A percentile compares a stretch with the other conserved stretches of the same genome.
phyloP scores from a whole-genome alignment of 2,888 invertebrate genomes.

The Epinotia demarniana region DNA sequence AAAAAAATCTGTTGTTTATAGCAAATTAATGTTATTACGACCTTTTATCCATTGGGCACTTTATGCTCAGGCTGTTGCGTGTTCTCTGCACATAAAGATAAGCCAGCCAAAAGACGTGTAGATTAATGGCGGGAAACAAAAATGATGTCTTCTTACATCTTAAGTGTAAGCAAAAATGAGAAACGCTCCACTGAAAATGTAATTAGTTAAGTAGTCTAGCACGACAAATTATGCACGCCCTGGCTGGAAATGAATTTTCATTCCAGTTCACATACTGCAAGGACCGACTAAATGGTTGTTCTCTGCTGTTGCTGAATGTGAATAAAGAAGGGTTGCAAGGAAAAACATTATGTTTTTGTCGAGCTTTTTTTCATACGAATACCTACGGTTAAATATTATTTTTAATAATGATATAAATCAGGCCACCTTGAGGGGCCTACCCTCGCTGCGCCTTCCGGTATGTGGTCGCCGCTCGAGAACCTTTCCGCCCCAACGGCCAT shows the following conservation, averaged over 20 bases:
- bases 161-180: conserved; percentile 42
- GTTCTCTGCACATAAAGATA: conserved; percentile 71
- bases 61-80: conserved; percentile 61
- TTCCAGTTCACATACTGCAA: conserved; percentile 35
- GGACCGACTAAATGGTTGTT: conserved; percentile 35
- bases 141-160: conserved; percentile 63
- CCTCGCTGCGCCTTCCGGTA: too few species aligned
- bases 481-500: too few species aligned
- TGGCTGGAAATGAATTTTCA: conserved; percentile 49
- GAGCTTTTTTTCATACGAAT: background rate
- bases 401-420: too few species aligned
- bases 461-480: too few species aligned
- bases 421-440: too few species aligned
- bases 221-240: conserved; percentile 52
- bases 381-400: background rate
- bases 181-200: conserved; percentile 45
- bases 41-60: background rate
- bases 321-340: background rate
- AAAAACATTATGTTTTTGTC: conserved; percentile 10
- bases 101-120: conserved; percentile 67
- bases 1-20: background rate
- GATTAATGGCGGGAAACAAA: conserved; percentile 70
- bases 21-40: conserved; percentile 2
- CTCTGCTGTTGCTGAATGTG: conserved; percentile 20
- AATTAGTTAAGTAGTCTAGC: conserved; percentile 48